Base-by-base conservation (phyloP, 2,888 invertebrate genomes). In the Fabriciana adippe region DNA sequence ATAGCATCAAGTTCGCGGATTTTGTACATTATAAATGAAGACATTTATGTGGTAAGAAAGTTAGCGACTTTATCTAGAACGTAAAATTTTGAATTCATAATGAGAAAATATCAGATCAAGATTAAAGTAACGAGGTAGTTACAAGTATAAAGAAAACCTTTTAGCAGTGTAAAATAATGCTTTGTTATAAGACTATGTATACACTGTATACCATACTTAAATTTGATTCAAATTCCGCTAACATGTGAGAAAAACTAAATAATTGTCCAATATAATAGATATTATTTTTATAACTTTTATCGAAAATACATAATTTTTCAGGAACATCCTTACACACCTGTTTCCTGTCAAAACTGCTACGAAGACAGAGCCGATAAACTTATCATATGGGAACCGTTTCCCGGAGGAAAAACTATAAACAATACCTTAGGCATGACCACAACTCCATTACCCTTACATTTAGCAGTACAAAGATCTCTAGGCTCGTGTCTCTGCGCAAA, bases 281-380 rank as follows among this genome's bases (percentile, higher is more conserved):
- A 41, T 11, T 11, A 41, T 41, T 41, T 35, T 8, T 41, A 11
- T 11, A 2, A 11, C 35, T 41, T 41, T 41, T 11, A 41, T 41
- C 11, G 11, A 41, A 61, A 18, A 18, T 26, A 6, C 64, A 55
- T 55, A 74, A 75, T 76, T 61, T 84, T 81, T 3, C 84, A 95
- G 95, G 96, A 96, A 75, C 94, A 96, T 75, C 96, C 96, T 0
- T 96, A 96, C 80, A 96, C 96, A 70, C 94, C 95, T 57, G 96
- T 96, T 0, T 95, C 96, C 55, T 97, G 97, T 79, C 95, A 95
- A n/a, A 95, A 96, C 74, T 97, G 97, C 76, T 96, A 97, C 87
- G 96, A 97, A 82, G 97, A 97, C 76, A 94, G 97, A 13, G 96
- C 97, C 21, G 97, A 97, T 78, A 97, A 97, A 78, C 87, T 97